These are phyloP conservation scores for Meloe dianella DNA, from an alignment of 2,888 invertebrate genomes.

Conservation along the genomic window DNA sequence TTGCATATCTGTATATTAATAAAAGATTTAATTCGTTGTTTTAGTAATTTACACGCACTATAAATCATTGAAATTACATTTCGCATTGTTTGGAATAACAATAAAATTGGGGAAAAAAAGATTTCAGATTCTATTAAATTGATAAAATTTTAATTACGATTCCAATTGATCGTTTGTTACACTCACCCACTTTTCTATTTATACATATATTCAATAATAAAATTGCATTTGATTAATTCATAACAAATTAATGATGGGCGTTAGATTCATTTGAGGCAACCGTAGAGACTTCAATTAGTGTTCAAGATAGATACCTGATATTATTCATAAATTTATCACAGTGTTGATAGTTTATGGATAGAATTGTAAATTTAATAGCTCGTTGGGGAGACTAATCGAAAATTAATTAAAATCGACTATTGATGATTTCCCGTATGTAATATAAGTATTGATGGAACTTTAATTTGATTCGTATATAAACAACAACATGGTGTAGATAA, in stretches of 20 bases:
- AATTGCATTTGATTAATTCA: background rate
- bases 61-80: background rate
- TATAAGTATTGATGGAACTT: background rate
- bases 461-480: background rate
- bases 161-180: background rate
- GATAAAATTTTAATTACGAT: background rate
- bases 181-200: background rate
- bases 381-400: background rate
- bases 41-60: background rate
- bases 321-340: conserved; percentile 17
- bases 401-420: background rate
- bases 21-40: background rate
- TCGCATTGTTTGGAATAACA: background rate
- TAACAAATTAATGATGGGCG: conserved; percentile 4
- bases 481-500: background rate
- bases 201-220: background rate
- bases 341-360: conserved; percentile 7
- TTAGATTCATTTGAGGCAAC: background rate
- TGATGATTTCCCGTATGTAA: background rate
- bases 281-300: background rate
- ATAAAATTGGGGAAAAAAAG: background rate
- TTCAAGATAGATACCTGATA: conserved; percentile 9
- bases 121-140: background rate
- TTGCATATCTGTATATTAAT: background rate
- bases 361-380: conserved; percentile 1